Conservation (phyloP, 2,797 vertebrate genomes). For the Rhynchonycteris naso region DNA sequence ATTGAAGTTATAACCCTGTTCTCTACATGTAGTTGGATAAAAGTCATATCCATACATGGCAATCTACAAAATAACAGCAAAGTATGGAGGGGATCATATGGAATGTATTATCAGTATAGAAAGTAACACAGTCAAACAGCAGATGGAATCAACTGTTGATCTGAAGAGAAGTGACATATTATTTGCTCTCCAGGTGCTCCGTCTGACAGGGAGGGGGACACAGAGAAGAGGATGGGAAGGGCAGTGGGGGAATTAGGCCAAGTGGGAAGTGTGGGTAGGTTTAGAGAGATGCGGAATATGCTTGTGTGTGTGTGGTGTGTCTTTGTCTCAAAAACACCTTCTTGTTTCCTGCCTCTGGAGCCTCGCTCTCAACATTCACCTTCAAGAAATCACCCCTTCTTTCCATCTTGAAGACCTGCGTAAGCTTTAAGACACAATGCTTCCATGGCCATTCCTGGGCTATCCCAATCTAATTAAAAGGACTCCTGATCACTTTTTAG, state of each 20-base stretch:
- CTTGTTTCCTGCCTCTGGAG: neutral
- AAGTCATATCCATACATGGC: neutral
- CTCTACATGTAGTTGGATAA: neutral
- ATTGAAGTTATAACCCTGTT: neutral
- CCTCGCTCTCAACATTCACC: neutral
- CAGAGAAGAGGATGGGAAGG: neutral
- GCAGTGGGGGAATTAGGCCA: neutral
- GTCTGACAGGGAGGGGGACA: too few species aligned
- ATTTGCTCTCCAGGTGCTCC: neutral
- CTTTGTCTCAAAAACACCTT: neutral
- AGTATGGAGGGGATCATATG: rapidly evolving
- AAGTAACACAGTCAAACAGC: neutral
- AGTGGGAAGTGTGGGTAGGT: neutral
- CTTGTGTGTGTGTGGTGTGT: neutral
- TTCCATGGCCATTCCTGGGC: neutral
- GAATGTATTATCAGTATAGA: neutral
- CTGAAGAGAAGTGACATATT: neutral
- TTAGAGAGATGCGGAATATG: neutral
- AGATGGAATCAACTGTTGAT: neutral
- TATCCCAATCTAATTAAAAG: neutral
- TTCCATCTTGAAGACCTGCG: neutral
- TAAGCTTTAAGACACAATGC: neutral
- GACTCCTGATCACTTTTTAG: neutral
- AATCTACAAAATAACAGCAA: neutral
- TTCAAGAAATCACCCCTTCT: neutral